Evolutionary conservation across 2,888 invertebrate genomes (phyloP), one percentile per base, ranked within the genome.

Genomic region (Trisateles emortualis): DNA sequence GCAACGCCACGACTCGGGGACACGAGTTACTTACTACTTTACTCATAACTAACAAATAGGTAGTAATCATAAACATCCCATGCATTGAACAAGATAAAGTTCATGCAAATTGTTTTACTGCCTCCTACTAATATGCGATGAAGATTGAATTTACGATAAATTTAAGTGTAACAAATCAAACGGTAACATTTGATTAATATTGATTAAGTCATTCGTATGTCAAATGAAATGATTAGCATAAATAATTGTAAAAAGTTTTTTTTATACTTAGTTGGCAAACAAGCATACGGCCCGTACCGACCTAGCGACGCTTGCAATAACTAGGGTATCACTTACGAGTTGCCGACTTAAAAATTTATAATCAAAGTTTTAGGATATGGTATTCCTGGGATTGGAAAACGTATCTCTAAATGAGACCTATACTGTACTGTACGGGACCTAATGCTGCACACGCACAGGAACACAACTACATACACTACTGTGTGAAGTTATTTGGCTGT

Each of bases 61-160:
- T 38, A 57, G 52, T 57, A 54, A 59, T 67, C 60, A 57, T 60
- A 68, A 64, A 68, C 60, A 51, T 8, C 52, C 11, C 52, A 26
- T 13, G 16, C 3, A 29, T 14, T 8, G 26, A 14, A 36, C 19
- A n/a, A 36, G 22, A 39, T 11, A 39, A 39, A 39, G 11, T 36
- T 42, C 14, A 35, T 19, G 29, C 8, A 42, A 30, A 42, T 49
- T 36, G 14, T 36, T 42, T 29, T 30, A 41, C 13, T 13, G 13
- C 24, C 33, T 19, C 22, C 10, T 47, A n/a, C n/a, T n/a, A 33
- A 16, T n/a, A 29, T 17, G 26, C 29, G 24, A 13, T 16, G 22
- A 35, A 19, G 17, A 36, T 36, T 36, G 17, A 24, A n/a, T 14
- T 30, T 16, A 32, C 32, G 39, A 24, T 24, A 30, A 30, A 9